Conservation (phyloP, 1,140 invertebrate species). For the Apis dorsata region DNA sequence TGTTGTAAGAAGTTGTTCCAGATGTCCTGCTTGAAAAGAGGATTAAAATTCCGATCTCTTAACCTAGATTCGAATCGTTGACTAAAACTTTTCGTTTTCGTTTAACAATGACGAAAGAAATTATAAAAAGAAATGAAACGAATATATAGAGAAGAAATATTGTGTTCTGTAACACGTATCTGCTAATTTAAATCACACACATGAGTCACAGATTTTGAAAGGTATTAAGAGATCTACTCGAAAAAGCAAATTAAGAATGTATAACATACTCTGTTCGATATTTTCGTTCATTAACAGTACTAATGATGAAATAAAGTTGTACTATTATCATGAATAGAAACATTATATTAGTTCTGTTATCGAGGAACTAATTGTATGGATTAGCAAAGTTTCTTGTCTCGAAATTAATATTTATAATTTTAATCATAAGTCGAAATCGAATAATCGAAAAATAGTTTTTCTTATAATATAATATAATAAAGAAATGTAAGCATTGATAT, state of each 20-base stretch:
- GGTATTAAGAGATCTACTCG: neutral
- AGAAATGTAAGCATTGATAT: no score
- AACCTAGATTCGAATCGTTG: neutral
- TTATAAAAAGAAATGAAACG: no score
- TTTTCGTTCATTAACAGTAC: conserved; percentile 15
- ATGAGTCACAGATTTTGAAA: no score
- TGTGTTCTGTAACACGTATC: neutral
- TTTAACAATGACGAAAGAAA: no score
- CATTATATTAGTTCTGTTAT: neutral
- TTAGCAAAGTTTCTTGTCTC: neutral
- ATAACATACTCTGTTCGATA: neutral
- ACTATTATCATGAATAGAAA: neutral
- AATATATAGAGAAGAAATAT: neutral
- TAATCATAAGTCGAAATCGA: neutral
- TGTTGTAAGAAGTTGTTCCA: no score
- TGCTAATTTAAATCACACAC: neutral
- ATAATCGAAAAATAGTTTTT: no score
- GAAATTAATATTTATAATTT: neutral
- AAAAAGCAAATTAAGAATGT: no score
- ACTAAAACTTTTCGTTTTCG: neutral
- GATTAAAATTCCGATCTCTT: neutral
- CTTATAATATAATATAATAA: no score
- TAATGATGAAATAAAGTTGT: conserved; percentile 11
- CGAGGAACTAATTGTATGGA: neutral
- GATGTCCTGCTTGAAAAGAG: neutral